These are phyloP conservation scores for Athrips mouffetella DNA, from an alignment of 2,888 invertebrate genomes.

Conservation along the genomic window DNA sequence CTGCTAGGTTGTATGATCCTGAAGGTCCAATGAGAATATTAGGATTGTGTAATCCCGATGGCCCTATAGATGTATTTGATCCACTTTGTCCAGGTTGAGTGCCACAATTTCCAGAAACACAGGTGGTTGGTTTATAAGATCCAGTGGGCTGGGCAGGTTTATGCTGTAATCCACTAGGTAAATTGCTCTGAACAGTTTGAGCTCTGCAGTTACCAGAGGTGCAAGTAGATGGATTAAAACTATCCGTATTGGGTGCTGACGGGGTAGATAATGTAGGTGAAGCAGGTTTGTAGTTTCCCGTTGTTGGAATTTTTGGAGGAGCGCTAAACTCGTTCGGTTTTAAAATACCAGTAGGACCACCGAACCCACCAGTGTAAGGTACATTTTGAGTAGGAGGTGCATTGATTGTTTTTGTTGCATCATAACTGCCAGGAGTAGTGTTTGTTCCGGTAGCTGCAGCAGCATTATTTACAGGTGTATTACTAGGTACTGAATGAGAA, in stretches of 20 bases:
- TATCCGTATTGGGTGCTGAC: neutral
- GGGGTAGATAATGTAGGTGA: neutral
- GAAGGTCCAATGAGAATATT: neutral
- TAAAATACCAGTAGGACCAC: constrained; percentile 30
- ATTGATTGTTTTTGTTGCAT: constrained; percentile 12
- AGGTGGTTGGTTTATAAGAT: constrained; percentile 9
- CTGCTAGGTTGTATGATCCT: neutral
- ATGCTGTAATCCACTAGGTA: neutral
- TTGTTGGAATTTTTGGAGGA: constrained; percentile 4
- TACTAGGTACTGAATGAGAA: neutral
- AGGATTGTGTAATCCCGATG: neutral
- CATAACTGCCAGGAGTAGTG: constrained; percentile 1
- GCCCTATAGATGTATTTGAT: neutral
- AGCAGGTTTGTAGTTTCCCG: too few relatives aligned
- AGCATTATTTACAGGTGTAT: constrained; percentile 14
- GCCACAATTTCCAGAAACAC: constrained; percentile 19
- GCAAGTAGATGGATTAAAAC: constrained; percentile 12
- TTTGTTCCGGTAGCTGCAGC: constrained; percentile 12
- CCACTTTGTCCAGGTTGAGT: neutral
- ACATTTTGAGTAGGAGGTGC: constrained; percentile 16
- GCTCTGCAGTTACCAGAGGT: constrained; percentile 18
- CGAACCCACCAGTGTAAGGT: constrained; percentile 35
- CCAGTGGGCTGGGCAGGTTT: neutral
- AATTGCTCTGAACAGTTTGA: neutral
- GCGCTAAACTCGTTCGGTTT: constrained; percentile 20